phyloP scores from a whole-genome alignment of 2,797 vertebrate species.

The Galaxias olidus region DNA sequence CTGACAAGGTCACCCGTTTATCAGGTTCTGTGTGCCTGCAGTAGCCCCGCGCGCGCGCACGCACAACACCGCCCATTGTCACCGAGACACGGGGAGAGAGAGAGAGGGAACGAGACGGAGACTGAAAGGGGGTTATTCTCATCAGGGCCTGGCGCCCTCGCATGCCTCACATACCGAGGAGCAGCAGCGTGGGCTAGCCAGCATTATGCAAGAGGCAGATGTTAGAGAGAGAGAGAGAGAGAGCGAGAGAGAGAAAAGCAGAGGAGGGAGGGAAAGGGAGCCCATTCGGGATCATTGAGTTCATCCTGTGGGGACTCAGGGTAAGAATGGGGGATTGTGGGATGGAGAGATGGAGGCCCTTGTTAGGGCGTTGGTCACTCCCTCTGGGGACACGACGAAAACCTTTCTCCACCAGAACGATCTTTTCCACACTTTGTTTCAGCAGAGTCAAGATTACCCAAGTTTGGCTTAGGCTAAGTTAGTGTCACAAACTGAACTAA shows the following conservation, averaged over 20 bases:
- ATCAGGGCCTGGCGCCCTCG: constrained; percentile 53
- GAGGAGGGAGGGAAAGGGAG: constrained; percentile 1
- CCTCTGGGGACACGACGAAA: constrained; percentile 40
- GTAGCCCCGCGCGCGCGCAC: constrained; percentile 23
- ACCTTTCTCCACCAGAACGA: constrained; percentile 19
- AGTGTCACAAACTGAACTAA: too few relatives aligned
- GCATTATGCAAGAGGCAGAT: constrained; percentile 74
- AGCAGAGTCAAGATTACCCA: too few relatives aligned
- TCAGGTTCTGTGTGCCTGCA: constrained; percentile 25
- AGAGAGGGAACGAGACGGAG: constrained; percentile 15
- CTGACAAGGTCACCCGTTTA: constrained; percentile 27
- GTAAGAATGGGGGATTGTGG: constrained; percentile 47
- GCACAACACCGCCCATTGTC: constrained; percentile 52
- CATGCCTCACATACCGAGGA: constrained; percentile 66
- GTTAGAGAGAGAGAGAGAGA: constrained; percentile 40
- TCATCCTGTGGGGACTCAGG: constrained; percentile 38
- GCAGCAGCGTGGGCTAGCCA: constrained; percentile 62
- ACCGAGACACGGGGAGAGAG: constrained; percentile 14
- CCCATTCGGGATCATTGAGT: constrained; percentile 44
- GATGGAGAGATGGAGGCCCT: constrained; percentile 61
- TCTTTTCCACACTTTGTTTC: background rate
- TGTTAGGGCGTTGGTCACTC: constrained; percentile 43
- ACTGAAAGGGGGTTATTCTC: constrained; percentile 40
- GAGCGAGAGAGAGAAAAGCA: constrained; percentile 11
- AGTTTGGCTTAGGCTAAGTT: too few relatives aligned